Evolutionary conservation across 92 coral and sea anemone species (phyloP), one percentile per base, ranked within the genome.

Genomic region (Epizoanthus stellaris): DNA sequence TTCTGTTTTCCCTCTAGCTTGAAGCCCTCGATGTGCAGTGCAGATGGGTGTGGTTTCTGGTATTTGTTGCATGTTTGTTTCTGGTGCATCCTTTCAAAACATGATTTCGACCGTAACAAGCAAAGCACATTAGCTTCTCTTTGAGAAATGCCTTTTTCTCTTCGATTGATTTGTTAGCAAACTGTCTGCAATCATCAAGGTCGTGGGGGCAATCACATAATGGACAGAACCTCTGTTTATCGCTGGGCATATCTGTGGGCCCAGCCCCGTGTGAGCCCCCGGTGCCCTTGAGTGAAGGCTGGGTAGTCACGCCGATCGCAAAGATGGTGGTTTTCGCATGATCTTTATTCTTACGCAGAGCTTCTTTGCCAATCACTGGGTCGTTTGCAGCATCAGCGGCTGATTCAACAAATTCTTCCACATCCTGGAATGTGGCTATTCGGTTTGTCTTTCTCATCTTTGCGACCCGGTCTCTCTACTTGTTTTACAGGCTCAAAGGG

Each of bases 341-440:
- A 5, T 64, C 84, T 10, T 81, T 80, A 4, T 47, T 85, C 69
- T 76, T 76, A 23, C 67, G 43, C 34, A 34, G 17, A 12, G n/a
- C 13, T 68, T 34, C 43, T 68, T 57, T 76, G 3, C 88, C 84
- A 47, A 38, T 88, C 38, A 89, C 62, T 15, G 95, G 95, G 59
- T 82, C 88, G 63, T 89, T 92, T n/a, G 92, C 95, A 21, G 92
- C 76, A 47, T 85, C 88, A 45, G 95, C 86, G 4, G 92, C 91
- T 3, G 88, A 65, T n/a, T 45, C 85, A 10, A 85, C 84, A 40
- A 85, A 91, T 42, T 86, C 92, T 42, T 62, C 92, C 20, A 88
- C 67, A 43, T 90, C 87, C 12, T 87, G 23, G 58, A 91, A 88
- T 9, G 70, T 70, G 15, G 90, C 89, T 19, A 62, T 66, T 49